Evolutionary conservation across 2,113 vertebrate genomes (phyloP).

Genomic region (Hiodon tergisus): DNA sequence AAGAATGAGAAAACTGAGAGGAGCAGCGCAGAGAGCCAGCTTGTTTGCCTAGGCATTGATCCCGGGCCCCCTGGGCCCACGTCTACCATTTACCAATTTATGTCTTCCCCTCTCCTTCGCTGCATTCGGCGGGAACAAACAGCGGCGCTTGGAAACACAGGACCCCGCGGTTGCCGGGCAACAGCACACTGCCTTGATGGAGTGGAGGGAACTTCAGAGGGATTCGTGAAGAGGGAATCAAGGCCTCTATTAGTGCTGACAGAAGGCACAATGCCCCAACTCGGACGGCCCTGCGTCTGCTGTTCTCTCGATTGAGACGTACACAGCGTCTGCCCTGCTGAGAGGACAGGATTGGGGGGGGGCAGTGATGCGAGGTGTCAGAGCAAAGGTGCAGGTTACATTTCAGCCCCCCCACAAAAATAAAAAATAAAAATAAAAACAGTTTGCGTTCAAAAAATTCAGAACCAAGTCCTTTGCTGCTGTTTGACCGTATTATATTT

Average conservation of each 20-base stretch:
- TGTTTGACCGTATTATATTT: too few relatives aligned
- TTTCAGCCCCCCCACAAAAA: background rate
- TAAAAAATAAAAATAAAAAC: background rate
- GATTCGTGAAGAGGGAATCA: slow-evolving; percentile 54
- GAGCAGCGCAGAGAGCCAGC: slow-evolving; percentile 34
- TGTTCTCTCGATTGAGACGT: slow-evolving; percentile 6
- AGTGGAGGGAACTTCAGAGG: slow-evolving; percentile 62
- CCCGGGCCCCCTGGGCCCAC: slow-evolving; percentile 51
- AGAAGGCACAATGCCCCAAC: slow-evolving; percentile 6
- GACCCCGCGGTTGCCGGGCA: slow-evolving; percentile 63
- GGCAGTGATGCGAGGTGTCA: background rate
- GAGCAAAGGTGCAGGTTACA: background rate
- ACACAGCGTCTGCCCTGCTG: background rate
- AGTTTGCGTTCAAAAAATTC: too few relatives aligned
- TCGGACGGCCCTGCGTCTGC: background rate
- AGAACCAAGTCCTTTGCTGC: too few relatives aligned
- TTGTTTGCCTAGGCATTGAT: slow-evolving; percentile 59
- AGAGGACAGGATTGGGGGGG: too few relatives aligned
- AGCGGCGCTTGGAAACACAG: slow-evolving; percentile 56
- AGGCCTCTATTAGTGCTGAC: slow-evolving; percentile 53
- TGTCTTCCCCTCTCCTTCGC: slow-evolving; percentile 51
- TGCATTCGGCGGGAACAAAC: slow-evolving; percentile 60
- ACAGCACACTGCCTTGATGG: slow-evolving; percentile 63
- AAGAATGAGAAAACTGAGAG: slow-evolving; percentile 19
- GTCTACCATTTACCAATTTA: slow-evolving; percentile 65